Evolutionary conservation across 2,888 invertebrate species (phyloP), one percentile per base, ranked within the genome.

Genomic region (Stegophylla sp.): DNA sequence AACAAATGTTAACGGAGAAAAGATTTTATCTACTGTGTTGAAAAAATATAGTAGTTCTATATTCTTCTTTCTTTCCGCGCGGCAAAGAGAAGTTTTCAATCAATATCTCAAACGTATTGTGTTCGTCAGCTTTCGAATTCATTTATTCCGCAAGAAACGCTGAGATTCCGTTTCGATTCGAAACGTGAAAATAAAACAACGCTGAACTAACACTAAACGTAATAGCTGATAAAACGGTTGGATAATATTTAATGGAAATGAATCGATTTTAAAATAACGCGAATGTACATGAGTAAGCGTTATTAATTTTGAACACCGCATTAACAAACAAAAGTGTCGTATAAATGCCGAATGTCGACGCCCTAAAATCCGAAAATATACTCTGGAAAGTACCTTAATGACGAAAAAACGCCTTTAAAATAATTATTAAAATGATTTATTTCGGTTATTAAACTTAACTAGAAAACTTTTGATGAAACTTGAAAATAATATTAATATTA

Each of bases 1-100:
- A 74, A 74, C 48, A 63, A 63, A 74, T 20, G 13, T 74, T 48
- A 74, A 74, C 73, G 28, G 45, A n/a, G 13, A 28, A 74, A 26
- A 45, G 5, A 28, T 74, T 48, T 74, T 51, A 53, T 64, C 41
- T 26, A 20, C 28, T 20, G 3, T 41, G 28, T 15, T 34, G 41
- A 51, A 63, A 17, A 45, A 48, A 28, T 51, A 23, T 15, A 72
- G 34, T 3, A 5, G 34, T 7, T 3, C 34, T 9, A 2, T 45
- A 45, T 45, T 45, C 13, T 45, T 15, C 12, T 13, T 3, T 48
- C 63, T 45, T 48, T 48, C 12, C 9, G 12, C 9, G 26, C 59
- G 0, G 48, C 3, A 5, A 34, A 28, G 45, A 20, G 5, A 34
- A n/a, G 20, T 74, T 51, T 74, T 74, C 28, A 63, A 63, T 63